Conservation (phyloP, 2,797 vertebrate genomes). For the Aphelocoma californica region DNA sequence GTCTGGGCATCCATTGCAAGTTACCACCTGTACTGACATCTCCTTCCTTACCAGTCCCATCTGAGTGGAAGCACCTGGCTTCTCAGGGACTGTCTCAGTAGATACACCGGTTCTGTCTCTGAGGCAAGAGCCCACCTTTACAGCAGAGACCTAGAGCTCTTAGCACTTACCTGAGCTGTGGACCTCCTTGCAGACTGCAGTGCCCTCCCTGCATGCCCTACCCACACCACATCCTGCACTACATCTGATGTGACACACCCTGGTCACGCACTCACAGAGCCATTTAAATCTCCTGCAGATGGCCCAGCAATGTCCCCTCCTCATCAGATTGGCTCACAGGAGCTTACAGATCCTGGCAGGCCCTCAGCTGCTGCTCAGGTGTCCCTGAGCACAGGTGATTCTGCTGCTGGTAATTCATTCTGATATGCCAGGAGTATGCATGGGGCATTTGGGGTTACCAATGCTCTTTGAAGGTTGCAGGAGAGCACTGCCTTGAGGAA, state of each 20-base stretch:
- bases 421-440: background rate
- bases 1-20: background rate
- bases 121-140: background rate
- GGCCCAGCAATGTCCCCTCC: background rate
- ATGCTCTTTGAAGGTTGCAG: background rate
- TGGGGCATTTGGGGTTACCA: background rate
- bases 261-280: background rate
- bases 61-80: background rate
- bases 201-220: accelerated
- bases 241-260: accelerated
- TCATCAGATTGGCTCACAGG: background rate
- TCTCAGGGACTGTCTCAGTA: background rate
- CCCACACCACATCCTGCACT: background rate
- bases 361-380: background rate
- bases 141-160: background rate
- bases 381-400: background rate
- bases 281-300: background rate
- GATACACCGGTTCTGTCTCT: background rate
- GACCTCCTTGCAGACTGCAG: background rate
- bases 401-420: background rate
- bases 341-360: background rate
- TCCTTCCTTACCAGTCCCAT: background rate
- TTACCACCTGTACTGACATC: too few relatives aligned
- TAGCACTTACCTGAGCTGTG: background rate
- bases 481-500: background rate